Percentiles rank a stretch among this genome's conserved stretches.
phyloP scores from a whole-genome alignment of 2,113 vertebrate species.

The Sinocyclocheilus anshuiensis region DNA sequence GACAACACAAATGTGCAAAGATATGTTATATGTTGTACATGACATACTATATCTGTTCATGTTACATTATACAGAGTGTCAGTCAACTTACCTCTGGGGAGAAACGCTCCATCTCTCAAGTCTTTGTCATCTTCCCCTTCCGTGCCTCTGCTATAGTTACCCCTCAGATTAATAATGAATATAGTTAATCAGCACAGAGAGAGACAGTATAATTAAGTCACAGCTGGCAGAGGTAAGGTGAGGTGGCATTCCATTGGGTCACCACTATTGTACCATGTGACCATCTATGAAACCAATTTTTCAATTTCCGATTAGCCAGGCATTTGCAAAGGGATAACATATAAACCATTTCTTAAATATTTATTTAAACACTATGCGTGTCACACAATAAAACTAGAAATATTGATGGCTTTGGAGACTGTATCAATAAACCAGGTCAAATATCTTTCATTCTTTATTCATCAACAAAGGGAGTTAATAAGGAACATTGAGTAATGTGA shows the following conservation, averaged over 20 bases:
- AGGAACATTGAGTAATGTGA: constrained; percentile 61
- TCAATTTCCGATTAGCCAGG: not conserved
- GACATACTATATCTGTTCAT: constrained; percentile 50
- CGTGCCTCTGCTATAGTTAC: constrained; percentile 44
- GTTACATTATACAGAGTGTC: constrained; percentile 56
- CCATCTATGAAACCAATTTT: not conserved
- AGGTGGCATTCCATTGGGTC: constrained; percentile 30
- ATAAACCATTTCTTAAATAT: not conserved
- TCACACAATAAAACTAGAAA: constrained; percentile 1
- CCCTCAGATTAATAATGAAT: constrained; percentile 52
- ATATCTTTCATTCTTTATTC: constrained; percentile 73
- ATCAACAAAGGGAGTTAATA: constrained; percentile 63
- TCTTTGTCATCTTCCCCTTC: constrained; percentile 27
- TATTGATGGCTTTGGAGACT: constrained; percentile 43
- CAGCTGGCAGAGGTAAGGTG: constrained; percentile 41
- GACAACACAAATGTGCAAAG: constrained; percentile 37
- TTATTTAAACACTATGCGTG: not conserved
- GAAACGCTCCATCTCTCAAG: constrained; percentile 50
- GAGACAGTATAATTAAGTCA: constrained; percentile 52
- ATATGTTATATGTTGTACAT: constrained; percentile 57
- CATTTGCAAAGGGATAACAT: not conserved
- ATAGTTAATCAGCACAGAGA: constrained; percentile 47
- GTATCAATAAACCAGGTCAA: constrained; percentile 62
- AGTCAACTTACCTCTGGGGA: constrained; percentile 56
- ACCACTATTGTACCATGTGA: constrained; percentile 6